Conservation (phyloP, 2,113 vertebrate genomes). For the Chrysochloris asiatica region DNA sequence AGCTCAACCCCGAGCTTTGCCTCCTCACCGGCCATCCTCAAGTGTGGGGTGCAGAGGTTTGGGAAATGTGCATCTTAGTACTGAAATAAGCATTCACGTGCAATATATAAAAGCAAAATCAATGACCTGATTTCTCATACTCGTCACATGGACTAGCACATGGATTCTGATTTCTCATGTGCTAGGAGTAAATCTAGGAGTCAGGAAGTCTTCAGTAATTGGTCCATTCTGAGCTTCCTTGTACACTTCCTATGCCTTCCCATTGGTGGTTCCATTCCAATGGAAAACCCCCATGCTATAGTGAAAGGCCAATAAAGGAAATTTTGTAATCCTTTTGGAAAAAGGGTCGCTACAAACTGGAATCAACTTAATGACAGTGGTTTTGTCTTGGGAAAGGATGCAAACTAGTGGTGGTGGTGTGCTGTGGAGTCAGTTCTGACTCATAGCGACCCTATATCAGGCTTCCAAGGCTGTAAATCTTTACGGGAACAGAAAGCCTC, state of each 20-base stretch:
- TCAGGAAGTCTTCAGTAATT: background rate
- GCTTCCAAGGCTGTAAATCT: no score
- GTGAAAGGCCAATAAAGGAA: conserved; percentile 5
- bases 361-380: no score
- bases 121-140: conserved; percentile 28
- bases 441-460: no score
- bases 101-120: background rate
- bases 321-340: background rate
- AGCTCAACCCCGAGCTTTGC: background rate
- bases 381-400: no score
- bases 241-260: background rate
- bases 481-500: no score
- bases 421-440: no score
- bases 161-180: background rate
- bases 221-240: background rate
- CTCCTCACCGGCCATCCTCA: background rate
- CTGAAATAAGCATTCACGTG: background rate
- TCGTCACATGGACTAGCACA: background rate
- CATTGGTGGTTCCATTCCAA: background rate
- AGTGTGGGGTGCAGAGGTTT: background rate
- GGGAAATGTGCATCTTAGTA: background rate
- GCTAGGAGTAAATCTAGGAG: background rate
- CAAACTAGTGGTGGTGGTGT: no score
- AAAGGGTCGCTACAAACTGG: background rate
- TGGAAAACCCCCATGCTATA: background rate